Conservation (phyloP, 1,140 invertebrate species). For the Trichomalopsis sarcophagae region DNA sequence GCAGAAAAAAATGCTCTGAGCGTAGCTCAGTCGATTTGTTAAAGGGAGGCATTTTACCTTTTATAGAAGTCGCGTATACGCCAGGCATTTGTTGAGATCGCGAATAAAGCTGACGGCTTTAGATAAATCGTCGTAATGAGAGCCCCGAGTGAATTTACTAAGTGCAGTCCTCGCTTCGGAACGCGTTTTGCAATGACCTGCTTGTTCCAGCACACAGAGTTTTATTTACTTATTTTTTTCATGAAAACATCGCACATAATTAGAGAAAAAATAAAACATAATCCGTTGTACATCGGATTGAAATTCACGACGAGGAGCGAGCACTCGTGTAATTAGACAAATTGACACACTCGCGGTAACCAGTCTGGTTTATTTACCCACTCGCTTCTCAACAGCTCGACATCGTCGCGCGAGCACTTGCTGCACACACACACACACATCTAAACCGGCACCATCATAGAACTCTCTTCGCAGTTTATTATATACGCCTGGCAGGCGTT, state of each 20-base stretch:
- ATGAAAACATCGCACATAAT: background rate
- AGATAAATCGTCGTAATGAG: background rate
- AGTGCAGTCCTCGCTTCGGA: background rate
- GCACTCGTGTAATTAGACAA: constrained; percentile 29
- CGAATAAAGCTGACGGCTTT: background rate
- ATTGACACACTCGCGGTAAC: constrained; percentile 4
- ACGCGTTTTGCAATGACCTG: background rate
- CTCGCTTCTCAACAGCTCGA: background rate
- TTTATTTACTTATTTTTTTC: background rate
- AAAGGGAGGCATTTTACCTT: background rate
- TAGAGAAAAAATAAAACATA: background rate
- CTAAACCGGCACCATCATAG: too few relatives aligned
- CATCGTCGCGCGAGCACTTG: background rate
- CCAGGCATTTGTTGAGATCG: background rate
- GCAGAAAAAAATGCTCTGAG: background rate
- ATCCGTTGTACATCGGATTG: background rate
- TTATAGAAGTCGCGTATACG: background rate
- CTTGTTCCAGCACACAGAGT: background rate
- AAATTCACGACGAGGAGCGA: background rate
- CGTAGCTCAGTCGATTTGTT: background rate
- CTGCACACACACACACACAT: background rate
- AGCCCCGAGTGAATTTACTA: background rate
- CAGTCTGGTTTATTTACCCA: background rate
- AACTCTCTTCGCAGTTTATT: too few relatives aligned
- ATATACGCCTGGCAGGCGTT: background rate